Evolutionary conservation across 64 coral and sea anemone species (phyloP).

Genomic region (Porites lutea): DNA sequence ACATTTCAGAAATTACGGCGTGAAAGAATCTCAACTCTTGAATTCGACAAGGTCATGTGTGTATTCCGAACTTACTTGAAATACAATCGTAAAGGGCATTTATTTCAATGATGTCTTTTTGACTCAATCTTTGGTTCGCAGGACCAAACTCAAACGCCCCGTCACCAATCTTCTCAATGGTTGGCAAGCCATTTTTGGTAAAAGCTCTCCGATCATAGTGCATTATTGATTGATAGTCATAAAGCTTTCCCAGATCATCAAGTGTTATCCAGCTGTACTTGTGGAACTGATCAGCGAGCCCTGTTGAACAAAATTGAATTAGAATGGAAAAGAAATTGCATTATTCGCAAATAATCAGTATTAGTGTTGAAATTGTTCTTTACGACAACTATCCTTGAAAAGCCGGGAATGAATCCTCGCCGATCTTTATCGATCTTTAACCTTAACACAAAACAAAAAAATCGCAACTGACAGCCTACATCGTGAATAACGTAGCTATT

Average conservation of each 20-base stretch:
- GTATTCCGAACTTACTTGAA: constrained; percentile 18
- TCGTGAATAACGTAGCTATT: too few species aligned
- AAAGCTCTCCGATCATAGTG: constrained; percentile 75
- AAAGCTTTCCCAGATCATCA: constrained; percentile 55
- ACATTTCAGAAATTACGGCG: not conserved
- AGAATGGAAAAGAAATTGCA: not conserved
- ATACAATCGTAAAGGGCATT: constrained; percentile 76
- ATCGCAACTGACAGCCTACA: too few species aligned
- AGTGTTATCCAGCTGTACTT: constrained; percentile 57
- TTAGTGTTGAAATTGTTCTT: too few species aligned
- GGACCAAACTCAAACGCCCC: constrained; percentile 44
- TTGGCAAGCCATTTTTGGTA: constrained; percentile 64
- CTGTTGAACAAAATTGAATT: not conserved
- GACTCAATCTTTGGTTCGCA: constrained; percentile 27
- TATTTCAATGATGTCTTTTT: constrained; percentile 75
- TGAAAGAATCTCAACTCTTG: not conserved
- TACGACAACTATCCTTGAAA: too few species aligned
- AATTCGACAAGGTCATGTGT: too few species aligned
- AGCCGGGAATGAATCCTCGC: too few species aligned
- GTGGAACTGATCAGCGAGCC: constrained; percentile 45
- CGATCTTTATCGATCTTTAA: too few species aligned
- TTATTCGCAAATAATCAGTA: not conserved
- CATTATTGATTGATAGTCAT: constrained; percentile 72
- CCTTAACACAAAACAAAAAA: too few species aligned
- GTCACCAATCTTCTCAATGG: constrained; percentile 53